Base-by-base conservation (phyloP, 2,113 vertebrate species). In the Hemicordylus capensis region DNA sequence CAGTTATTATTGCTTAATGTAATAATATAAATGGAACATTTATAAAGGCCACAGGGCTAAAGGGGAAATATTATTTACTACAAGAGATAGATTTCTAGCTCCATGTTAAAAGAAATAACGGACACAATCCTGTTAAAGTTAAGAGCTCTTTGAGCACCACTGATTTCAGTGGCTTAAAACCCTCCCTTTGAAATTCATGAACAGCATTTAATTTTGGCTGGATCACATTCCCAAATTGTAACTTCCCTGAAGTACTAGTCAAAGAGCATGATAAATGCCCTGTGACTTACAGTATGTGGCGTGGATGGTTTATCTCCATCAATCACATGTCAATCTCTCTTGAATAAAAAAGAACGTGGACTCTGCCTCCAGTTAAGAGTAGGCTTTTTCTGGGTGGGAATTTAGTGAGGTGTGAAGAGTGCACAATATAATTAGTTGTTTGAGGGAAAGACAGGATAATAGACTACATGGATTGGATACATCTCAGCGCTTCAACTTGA, bases 301-400 rank as follows among this genome's bases (percentile, higher is more conserved):
- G 44, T 73, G 70, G 37, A 73, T 72, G 39, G 42, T 44, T 72
- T 72, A 72, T 24, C 39, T 11, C 34, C 69, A 72, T 44, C 22
- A 28, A 72, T 5, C 22, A 44, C 46, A 73, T 26, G 70, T 26
- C 22, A 69, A n/a, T 67, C 86, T 88, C 31, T 48, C 44, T 81
- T 28, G 70, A 46, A 73, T 26, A 5, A 42, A 24, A 28, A 15
- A 73, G 22, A 46, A 4, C n/a, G 28, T 1, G 73, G 34, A 2
- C 31, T n/a, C 4, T 70, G 28, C 0, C 0, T 63, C 58, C 72
- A 37, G 0, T 0, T 10, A 67, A 39, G 46, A 61, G 1, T 2
- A 6, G 1, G 0, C 15, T 56, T 58, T 63, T 63, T 83, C 61
- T 81, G 51, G 0, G 37, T 73, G 54, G 34, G 5, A 6, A 19